A percentile compares a stretch with the other conserved stretches of the same genome.
Conservation (phyloP, 2,888 invertebrate genomes). For the Disparrhopalites patrizii region DNA sequence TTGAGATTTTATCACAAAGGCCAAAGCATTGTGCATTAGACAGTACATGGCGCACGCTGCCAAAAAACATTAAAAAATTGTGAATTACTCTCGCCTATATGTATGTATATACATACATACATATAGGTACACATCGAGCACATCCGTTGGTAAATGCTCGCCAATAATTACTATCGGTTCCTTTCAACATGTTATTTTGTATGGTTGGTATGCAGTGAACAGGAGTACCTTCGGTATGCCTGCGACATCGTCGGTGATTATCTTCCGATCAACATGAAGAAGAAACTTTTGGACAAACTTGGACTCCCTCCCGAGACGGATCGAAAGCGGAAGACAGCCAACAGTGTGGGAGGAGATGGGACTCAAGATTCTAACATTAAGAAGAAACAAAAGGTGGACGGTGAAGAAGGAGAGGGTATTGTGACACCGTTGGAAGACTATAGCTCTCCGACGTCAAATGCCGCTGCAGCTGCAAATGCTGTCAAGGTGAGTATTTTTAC, state of each 20-base stretch:
- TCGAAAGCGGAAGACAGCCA: constrained; percentile 39
- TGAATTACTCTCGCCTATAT: too few species aligned
- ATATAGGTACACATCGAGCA: too few species aligned
- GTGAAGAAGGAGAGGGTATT: constrained; percentile 18
- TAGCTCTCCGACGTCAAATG: constrained; percentile 30
- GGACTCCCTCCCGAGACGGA: constrained; percentile 60
- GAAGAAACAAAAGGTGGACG: constrained; percentile 37
- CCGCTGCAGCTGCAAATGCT: constrained; percentile 7
- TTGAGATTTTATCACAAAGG: too few species aligned
- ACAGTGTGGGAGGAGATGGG: constrained; percentile 17
- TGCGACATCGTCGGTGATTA: constrained; percentile 77
- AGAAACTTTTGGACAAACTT: constrained; percentile 62
- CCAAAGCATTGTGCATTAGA: too few species aligned
- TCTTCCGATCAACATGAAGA: constrained; percentile 64
- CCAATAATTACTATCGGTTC: neutral
- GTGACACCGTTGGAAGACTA: constrained; percentile 46
- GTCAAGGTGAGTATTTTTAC: constrained; percentile 23
- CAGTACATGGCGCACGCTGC: too few species aligned
- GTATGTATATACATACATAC: neutral
- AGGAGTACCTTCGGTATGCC: constrained; percentile 64
- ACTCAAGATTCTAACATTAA: constrained; percentile 22
- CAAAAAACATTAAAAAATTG: too few species aligned
- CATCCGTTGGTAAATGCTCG: too few species aligned
- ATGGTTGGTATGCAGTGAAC: constrained; percentile 30
- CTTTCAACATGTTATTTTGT: too few species aligned